These are phyloP conservation scores for Tiaroga cobitis DNA, from an alignment of 2,797 vertebrate species.

Conservation along the genomic window DNA sequence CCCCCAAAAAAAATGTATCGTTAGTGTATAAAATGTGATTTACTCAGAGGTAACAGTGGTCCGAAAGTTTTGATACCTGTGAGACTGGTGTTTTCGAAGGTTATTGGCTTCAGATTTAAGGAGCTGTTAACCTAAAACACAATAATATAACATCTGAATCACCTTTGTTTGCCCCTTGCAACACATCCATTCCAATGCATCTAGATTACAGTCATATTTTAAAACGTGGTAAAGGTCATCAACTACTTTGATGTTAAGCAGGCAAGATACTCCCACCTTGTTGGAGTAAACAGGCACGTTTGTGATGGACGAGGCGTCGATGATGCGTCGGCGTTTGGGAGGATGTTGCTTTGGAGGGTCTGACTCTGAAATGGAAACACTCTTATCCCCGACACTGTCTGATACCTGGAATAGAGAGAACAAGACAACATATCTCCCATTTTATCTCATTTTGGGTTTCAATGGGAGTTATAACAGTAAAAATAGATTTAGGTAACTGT, in stretches of 20 bases:
- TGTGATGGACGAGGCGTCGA: constrained; percentile 69
- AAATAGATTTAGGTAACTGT: no score
- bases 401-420: constrained; percentile 54
- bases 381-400: constrained; percentile 49
- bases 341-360: constrained; percentile 55
- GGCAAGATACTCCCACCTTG: constrained; percentile 66
- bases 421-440: not conserved
- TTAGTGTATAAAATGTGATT: not conserved
- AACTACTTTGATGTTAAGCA: not conserved
- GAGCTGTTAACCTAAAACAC: constrained; percentile 73
- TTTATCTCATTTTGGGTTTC: not conserved
- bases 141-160: not conserved
- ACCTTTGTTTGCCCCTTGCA: not conserved
- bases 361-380: not conserved
- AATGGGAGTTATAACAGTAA: not conserved
- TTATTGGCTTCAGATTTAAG: constrained; percentile 64
- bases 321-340: constrained; percentile 74
- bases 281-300: constrained; percentile 77
- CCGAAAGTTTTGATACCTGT: constrained; percentile 61
- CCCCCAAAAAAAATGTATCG: not conserved
- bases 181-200: not conserved
- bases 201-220: not conserved
- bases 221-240: not conserved
- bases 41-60: not conserved
- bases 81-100: constrained; percentile 35